Conservation (phyloP, 2,888 invertebrate species). For the Agrotis segetum region DNA sequence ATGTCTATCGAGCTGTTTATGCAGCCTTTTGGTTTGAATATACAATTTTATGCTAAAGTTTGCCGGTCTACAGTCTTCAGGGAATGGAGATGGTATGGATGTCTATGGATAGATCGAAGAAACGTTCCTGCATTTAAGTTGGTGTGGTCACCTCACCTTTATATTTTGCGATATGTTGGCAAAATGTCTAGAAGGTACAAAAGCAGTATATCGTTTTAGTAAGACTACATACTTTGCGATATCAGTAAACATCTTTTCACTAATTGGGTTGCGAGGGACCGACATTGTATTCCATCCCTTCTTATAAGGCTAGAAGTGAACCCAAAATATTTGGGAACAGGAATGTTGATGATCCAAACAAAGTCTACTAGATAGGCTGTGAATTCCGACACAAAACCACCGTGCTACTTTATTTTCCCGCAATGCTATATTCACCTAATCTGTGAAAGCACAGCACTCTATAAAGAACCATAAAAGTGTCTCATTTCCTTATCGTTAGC, state of each 20-base stretch:
- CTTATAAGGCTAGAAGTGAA: constrained; percentile 16
- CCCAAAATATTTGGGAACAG: constrained; percentile 37
- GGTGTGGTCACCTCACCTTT: neutral
- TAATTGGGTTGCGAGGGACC: constrained; percentile 32
- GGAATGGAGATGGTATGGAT: constrained; percentile 30
- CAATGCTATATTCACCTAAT: constrained; percentile 12
- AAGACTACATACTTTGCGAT: constrained; percentile 17
- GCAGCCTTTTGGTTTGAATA: constrained; percentile 55
- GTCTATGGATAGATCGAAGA: constrained; percentile 24
- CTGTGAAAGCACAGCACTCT: constrained; percentile 39
- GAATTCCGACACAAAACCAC: neutral
- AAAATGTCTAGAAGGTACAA: neutral
- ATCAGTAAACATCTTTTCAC: constrained; percentile 18
- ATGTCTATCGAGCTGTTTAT: constrained; percentile 62
- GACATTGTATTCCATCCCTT: constrained; percentile 19
- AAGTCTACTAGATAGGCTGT: neutral
- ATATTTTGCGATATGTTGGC: neutral
- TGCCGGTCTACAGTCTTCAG: constrained; percentile 29
- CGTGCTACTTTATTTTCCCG: constrained; percentile 30
- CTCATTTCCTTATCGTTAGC: constrained; percentile 49
- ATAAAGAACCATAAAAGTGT: constrained; percentile 52
- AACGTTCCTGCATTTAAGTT: constrained; percentile 8
- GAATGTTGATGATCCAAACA: constrained; percentile 27
- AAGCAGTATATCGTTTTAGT: neutral
- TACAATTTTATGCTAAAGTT: constrained; percentile 56